A percentile compares a stretch with the other conserved stretches of the same genome.
These are phyloP conservation scores for Chrysomela aeneicollis DNA, from an alignment of 2,888 invertebrate species.

Conservation along the genomic window DNA sequence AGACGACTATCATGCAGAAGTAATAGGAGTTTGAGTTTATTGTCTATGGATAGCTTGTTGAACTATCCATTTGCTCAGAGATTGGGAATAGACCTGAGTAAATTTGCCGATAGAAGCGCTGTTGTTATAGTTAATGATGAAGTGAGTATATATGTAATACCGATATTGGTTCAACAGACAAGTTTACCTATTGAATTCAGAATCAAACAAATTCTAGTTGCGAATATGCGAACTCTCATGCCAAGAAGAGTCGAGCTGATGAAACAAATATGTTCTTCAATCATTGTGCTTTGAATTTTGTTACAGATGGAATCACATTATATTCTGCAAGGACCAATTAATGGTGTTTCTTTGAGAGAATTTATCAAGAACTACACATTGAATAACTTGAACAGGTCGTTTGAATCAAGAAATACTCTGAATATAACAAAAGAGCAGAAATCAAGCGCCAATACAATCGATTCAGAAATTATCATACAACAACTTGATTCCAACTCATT, in stretches of 20 bases:
- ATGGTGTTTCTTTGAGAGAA: conserved; percentile 63
- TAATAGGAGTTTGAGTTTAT: conserved; percentile 69
- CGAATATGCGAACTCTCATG: no score
- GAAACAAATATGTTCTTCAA: no score
- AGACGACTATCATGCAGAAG: conserved; percentile 64
- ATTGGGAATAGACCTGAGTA: conserved; percentile 74
- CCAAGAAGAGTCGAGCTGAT: no score
- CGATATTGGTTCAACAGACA: no score
- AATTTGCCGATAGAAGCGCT: conserved; percentile 69
- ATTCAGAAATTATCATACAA: conserved; percentile 62
- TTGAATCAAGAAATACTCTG: conserved; percentile 48
- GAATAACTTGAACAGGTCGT: conserved; percentile 52
- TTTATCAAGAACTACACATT: conserved; percentile 67
- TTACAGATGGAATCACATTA: conserved; percentile 76
- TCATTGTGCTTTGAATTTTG: conserved; percentile 33
- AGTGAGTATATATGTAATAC: conserved; percentile 65
- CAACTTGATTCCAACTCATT: conserved; percentile 76
- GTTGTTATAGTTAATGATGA: conserved; percentile 76
- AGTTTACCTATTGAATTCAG: no score
- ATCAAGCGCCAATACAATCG: conserved; percentile 6
- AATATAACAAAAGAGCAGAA: conserved; percentile 7
- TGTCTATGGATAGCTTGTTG: conserved; percentile 77
- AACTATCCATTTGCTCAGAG: conserved; percentile 79
- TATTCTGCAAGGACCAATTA: conserved; percentile 66
- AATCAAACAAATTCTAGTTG: no score